Evolutionary conservation across 2,888 invertebrate species (phyloP), one percentile per base, ranked within the genome.

Genomic region (Drosophila percnosoma): DNA sequence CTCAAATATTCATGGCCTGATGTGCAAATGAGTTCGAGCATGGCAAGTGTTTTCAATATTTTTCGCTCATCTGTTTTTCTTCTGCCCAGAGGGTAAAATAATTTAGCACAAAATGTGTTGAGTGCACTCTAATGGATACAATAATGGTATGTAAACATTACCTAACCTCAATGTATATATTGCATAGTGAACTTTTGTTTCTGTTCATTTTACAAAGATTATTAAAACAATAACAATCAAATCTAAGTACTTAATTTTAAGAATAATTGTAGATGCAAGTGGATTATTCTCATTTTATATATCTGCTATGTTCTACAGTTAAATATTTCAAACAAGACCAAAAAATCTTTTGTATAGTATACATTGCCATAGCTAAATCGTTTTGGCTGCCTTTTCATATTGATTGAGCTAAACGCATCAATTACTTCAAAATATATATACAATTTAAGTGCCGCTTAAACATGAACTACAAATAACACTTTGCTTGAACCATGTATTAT

Each of bases 1-100:
- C n/a, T 74, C 48, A 58, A 68, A 63, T 73, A 77, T 64, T 61
- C 52, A 77, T 72, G 52, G 55, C 21, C 31, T 27, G 33, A 42
- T 60, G 55, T 65, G 73, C 53, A 71, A 68, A 68, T 69, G 58
- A 69, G 36, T 27, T 59, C 31, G 21, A 59, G 52, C 42, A 27
- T 45, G 36, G 34, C 42, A 68, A 69, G 70, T 59, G 70, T 33
- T 68, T 58, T 68, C 42, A 58, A 68, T 68, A 58, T 36, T n/a
- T 42, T 49, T 58, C 24, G 3, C 0, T n/a, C 24, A 7, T 24
- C 10, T 21, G 21, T 3, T 31, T 31, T 27, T 0, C 13, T 5
- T 18, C 27, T 7, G 2, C 18, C 45, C 29, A 7, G 27, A 3
- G 36, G 67, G 2, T 38, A 27, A 33, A 57, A 55, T 42, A 42